Base-by-base conservation (phyloP, 2,797 vertebrate species). In the Clarias pachynema region DNA sequence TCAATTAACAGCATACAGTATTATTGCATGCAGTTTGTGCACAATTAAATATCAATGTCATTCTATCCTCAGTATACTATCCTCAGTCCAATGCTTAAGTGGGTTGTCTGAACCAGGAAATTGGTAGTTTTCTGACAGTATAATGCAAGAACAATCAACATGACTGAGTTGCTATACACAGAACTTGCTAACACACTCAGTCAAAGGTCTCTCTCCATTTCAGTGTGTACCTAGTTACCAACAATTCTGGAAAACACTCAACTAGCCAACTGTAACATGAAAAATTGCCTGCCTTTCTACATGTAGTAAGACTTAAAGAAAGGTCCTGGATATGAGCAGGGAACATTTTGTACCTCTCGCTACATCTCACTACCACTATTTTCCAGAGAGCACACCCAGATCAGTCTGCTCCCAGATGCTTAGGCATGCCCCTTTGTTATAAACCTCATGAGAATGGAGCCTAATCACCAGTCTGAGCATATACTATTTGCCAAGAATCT, bases 21-120 rank as follows among this genome's bases (percentile, higher is more conserved):
- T 37, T 37, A 37, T 29, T 53, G 44, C 12, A 53, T 4, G 44
- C 44, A 26, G 15, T 73, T 73, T 73, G 24, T 44, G 16, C 72
- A 74, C 49, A 53, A 53, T 74, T 74, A 74, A 72, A 72, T 69
- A 37, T 69, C 31, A 68, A 20, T 70, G 68, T 49, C 2, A 49
- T 40, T 49, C 24, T 73, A 40, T 73, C 14, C 5, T 49, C 37
- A 5, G 31, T 26, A 14, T 16, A 16, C 5, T 49, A 53, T 74
- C 14, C 14, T 24, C 44, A 74, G 10, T 56, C 7, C 72, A 74
- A 20, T 4, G 7, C 26, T 24, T 12, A 74, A 53, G n/a, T 74
- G 24, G 14, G n/a, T 1, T 5, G 10, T 16, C 24, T 26, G 40
- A 73, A n/a, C 1, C 22, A 72, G 22, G 40, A 72, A 72, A 44